Evolutionary conservation across 1,140 invertebrate species (phyloP), one percentile per base, ranked within the genome.

Genomic region (Nephotettix cincticeps): DNA sequence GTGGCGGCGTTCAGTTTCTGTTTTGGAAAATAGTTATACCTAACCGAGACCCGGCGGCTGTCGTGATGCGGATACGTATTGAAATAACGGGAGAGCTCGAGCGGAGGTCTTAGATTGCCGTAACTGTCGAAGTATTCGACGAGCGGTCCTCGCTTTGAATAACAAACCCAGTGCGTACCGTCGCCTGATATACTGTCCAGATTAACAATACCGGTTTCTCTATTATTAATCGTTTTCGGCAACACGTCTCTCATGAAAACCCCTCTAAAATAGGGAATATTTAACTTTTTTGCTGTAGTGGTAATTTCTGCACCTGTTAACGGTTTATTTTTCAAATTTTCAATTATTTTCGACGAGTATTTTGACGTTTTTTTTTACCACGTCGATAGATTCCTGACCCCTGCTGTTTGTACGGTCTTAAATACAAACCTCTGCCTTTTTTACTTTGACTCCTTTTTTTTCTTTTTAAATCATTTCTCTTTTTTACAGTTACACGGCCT

Each of bases 131-230:
- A 71, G 30, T 67, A 68, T 21, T 66, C 27, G 9, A 65, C 61
- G 1, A 23, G 29, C 11, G 9, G 14, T 17, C 30, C 56, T 17
- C 64, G 21, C 73, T 80, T 80, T 25, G 71, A 67, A 68, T 80
- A 80, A 27, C 73, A 72, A 25, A 77, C 74, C 79, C 79, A 80
- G 71, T 81, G 78, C 6, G 75, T 80, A 1, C 77, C 77, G 25
- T 51, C 30, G 19, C 73, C 71, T n/a, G 69, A 14, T 66, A 65
- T 68, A 56, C 75, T 69, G 72, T 80, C 76, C 1, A 79, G 40
- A 73, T 80, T 80, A n/a, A 80, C 56, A 28, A 80, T 77, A 4
- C 71, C 77, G n/a, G 54, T 68, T 76, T 80, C 78, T 61, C 63
- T 9, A 1, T 51, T 51, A 2, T 78, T 75, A 56, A 74, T 72